These are phyloP conservation scores for Parelbella ahira DNA, from an alignment of 2,888 invertebrate genomes.

Conservation along the genomic window DNA sequence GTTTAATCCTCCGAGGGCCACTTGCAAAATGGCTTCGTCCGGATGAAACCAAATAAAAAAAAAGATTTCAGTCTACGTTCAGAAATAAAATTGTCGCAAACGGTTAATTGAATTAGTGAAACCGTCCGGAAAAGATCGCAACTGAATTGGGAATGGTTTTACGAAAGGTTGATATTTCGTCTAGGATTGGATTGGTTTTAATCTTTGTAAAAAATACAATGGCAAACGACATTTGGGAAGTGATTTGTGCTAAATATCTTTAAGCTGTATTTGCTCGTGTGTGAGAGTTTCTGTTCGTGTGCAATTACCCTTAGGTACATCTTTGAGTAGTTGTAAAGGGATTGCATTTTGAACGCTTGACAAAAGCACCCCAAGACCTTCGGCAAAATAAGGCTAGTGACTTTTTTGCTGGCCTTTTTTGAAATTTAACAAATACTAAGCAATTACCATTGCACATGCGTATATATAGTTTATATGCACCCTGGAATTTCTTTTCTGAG, in stretches of 20 bases:
- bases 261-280: conserved; percentile 40
- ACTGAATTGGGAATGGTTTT: conserved; percentile 37
- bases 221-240: conserved; percentile 39
- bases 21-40: conserved; percentile 14
- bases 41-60: conserved; percentile 14
- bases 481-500: not conserved
- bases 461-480: no score
- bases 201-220: conserved; percentile 53
- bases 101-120: conserved; percentile 40
- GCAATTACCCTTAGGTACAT: conserved; percentile 24
- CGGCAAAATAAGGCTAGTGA: no score
- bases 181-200: conserved; percentile 58
- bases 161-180: conserved; percentile 29
- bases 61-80: conserved; percentile 15
- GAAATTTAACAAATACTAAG: no score
- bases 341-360: no score
- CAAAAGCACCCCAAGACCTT: no score
- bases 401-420: no score
- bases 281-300: conserved; percentile 31
- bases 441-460: no score
- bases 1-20: conserved; percentile 40
- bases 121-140: conserved; percentile 42
- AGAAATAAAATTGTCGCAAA: conserved; percentile 39
- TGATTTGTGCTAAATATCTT: conserved; percentile 48
- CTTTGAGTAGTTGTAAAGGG: conserved; percentile 20